Evolutionary conservation across 2,888 invertebrate species (phyloP), one percentile per base, ranked within the genome.

Genomic region (Cephus runcator): DNA sequence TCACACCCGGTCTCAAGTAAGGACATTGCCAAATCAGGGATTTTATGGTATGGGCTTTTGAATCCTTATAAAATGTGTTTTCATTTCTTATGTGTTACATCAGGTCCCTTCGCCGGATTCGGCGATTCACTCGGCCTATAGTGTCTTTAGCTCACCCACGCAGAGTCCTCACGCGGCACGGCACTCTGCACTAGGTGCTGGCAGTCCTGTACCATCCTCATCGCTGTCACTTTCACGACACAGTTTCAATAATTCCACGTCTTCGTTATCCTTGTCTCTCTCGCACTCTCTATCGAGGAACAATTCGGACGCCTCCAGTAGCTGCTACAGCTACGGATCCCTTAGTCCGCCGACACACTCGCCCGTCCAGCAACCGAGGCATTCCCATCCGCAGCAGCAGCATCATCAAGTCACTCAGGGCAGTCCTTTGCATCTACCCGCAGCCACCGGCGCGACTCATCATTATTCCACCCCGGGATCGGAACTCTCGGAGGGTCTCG

Each of bases 291-390:
- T 97, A 81, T 97, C 97, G 77, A 94, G 97, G 80, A 97, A 97
- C 92, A 97, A 97, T 92, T 97, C 97, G 86, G 97, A 97, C 90
- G 97, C 97, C 3, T 97, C 97, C 80, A 97, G 97, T 85, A 97
- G 97, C 84, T 97, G 97, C 89, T 97, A 97, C 92, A 96, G 96
- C 68, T 96, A 96, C 91, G 96, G 96, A 12, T 90, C 90, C 33
- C 83, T 91, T 40, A 91, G 91, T 80, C 91, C 91, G 31, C 97
- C 97, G 36, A 97, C 96, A 31, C 97, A 97, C 89, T 97, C 97
- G 69, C 97, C 97, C n/a, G 95, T 97, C 73, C 97, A 97, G 88
- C 91, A 91, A 73, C 87, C 90, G 4, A 87, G 91, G 31, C 91
- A 91, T 79, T 81, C 94, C 92, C 90, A 93, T 92, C 87, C 81